Conservation (phyloP, 2,113 vertebrate species). For the Melanotaenia duboulayi region DNA sequence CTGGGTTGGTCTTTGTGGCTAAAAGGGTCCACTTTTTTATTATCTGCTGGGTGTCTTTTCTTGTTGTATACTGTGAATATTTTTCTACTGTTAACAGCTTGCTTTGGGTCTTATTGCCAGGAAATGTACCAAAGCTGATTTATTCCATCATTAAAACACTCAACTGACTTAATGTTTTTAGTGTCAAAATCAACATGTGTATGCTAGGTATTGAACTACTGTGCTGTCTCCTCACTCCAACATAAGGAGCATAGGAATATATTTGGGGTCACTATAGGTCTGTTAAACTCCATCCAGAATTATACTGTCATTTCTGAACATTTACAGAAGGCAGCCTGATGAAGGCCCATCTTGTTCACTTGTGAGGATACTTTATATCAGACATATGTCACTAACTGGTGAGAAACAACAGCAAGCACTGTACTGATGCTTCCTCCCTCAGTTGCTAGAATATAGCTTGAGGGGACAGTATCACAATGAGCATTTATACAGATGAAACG, state of each 20-base stretch:
- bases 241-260: neutral
- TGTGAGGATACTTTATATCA: constrained; percentile 39
- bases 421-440: constrained; percentile 55
- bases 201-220: neutral
- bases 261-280: constrained; percentile 8
- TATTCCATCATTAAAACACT: constrained; percentile 1
- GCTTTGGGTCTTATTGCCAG: neutral
- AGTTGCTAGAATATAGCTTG: constrained; percentile 57
- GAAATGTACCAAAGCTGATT: constrained; percentile 2
- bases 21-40: constrained; percentile 44
- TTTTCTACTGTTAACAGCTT: neutral
- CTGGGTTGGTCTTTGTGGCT: constrained; percentile 47
- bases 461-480: constrained; percentile 64
- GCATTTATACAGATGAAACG: constrained; percentile 59
- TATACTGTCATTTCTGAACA: constrained; percentile 37
- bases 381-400: constrained; percentile 57
- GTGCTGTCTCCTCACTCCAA: neutral
- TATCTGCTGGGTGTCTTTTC: constrained; percentile 22
- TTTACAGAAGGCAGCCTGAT: constrained; percentile 38
- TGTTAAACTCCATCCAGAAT: constrained; percentile 22
- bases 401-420: constrained; percentile 71
- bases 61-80: constrained; percentile 10
- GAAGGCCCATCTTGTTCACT: constrained; percentile 68
- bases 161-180: neutral
- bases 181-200: neutral